phyloP scores from a whole-genome alignment of 2,888 invertebrate species.

The Callimorpha dominula region DNA sequence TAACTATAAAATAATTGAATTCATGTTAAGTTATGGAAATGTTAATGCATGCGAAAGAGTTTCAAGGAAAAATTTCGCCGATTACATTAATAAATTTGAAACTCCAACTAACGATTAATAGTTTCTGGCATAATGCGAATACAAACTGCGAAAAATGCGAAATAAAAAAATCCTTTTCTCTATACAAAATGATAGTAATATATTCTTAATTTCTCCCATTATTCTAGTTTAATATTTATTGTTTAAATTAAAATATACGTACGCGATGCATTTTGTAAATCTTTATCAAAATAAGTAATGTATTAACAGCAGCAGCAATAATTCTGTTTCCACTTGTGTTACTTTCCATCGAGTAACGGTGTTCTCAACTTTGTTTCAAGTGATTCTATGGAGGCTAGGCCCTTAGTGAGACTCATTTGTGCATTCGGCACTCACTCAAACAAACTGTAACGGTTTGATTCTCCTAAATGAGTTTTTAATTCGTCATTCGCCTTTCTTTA shows the following conservation, averaged over 20 bases:
- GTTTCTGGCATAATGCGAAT: neutral
- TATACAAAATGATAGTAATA: neutral
- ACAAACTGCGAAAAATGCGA: too few relatives aligned
- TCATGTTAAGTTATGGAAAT: constrained; percentile 11
- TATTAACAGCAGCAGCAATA: constrained; percentile 73
- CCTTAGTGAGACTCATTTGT: constrained; percentile 18
- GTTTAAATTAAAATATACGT: neutral
- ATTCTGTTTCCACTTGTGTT: constrained; percentile 78
- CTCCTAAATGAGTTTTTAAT: constrained; percentile 53
- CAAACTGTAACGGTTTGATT: constrained; percentile 51
- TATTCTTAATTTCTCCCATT: neutral
- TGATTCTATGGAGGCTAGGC: constrained; percentile 54
- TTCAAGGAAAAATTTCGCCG: neutral
- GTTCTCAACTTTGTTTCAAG: constrained; percentile 72
- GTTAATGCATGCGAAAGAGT: neutral
- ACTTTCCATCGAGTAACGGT: constrained; percentile 79
- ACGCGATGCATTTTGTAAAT: constrained; percentile 4
- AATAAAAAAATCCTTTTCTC: neutral
- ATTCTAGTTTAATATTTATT: neutral
- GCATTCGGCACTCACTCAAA: constrained; percentile 27
- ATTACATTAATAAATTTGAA: constrained; percentile 16
- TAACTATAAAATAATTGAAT: constrained; percentile 6
- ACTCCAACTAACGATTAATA: constrained; percentile 4
- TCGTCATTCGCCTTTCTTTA: constrained; percentile 29
- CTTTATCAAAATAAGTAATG: constrained; percentile 52